Conservation (phyloP, 2,888 invertebrate genomes). For the Desoria tigrina region DNA sequence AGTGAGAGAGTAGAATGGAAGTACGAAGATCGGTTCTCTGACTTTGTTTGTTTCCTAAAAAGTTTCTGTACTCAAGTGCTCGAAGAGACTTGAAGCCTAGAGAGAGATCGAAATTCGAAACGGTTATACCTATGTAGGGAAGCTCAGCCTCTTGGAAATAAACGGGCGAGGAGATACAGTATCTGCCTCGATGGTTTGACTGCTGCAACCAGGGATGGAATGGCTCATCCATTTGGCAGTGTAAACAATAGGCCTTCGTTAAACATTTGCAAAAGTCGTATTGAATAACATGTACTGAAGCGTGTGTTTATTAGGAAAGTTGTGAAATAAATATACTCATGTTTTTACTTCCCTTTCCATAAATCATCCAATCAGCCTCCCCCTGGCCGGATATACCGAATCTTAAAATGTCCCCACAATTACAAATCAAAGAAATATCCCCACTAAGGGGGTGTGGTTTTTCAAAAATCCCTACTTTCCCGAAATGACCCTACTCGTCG, state of each 20-base stretch:
- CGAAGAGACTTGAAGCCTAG: no score
- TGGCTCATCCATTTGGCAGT: slow-evolving; percentile 3
- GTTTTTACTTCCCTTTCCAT: neutral
- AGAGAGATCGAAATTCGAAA: no score
- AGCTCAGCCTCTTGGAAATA: no score
- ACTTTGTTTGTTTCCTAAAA: slow-evolving; percentile 10
- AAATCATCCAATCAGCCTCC: slow-evolving; percentile 12
- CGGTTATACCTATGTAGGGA: no score
- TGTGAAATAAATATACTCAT: slow-evolving; percentile 14
- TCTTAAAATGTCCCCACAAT: no score
- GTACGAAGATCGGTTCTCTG: neutral
- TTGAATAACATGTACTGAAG: slow-evolving; percentile 9
- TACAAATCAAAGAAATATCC: no score
- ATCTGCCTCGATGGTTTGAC: no score
- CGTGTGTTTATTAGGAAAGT: slow-evolving; percentile 6
- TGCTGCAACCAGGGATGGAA: neutral
- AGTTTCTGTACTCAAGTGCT: neutral
- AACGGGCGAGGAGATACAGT: no score
- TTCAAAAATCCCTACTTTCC: no score
- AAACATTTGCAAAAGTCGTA: slow-evolving; percentile 12
- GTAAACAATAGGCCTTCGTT: slow-evolving; percentile 12
- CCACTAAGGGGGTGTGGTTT: no score
- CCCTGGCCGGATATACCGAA: neutral
- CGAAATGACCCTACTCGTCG: no score
- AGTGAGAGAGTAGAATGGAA: no score